Evolutionary conservation across 2,888 invertebrate species (phyloP), one percentile per base, ranked within the genome.

Genomic region (Melipona bicolor): DNA sequence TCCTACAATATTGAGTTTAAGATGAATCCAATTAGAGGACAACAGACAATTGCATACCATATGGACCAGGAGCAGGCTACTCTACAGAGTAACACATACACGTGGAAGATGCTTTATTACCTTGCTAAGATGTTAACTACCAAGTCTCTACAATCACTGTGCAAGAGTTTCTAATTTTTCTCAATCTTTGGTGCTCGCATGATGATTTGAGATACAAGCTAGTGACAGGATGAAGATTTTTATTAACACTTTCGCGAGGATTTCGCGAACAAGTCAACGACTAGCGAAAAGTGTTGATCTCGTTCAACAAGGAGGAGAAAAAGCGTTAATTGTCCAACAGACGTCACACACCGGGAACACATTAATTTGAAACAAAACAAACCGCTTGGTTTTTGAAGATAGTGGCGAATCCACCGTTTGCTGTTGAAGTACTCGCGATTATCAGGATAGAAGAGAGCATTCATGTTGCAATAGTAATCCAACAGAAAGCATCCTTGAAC

Each of bases 341-440:
- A 95, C 81, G 91, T 87, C 74, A 95, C 95, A 86, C 95, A 86
- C 52, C 61, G 95, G 90, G 93, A 89, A 92, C 91, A 92, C 91
- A 93, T 91, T 43, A 91, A 91, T 90, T 92, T 92, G 24, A 59
- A 59, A 59, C 92, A 93, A 91, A 94, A 93, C 93, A 93, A 94
- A 94, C 93, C 94, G 92, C 93, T 91, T 94, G 90, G 92, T 89
- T 91, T 91, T 75, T 92, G 93, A 87, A 93, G 93, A 92, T 90
- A 92, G 90, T 91, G 92, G 78, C 90, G 92, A 89, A 95, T 95
- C 92, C 95, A 94, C 93, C 94, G 93, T 92, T 94, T 94, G 93
- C 95, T 93, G 94, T 96, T 96, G 94, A 95, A 95, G 90, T 94
- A 94, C 94, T 97, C 97, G 94, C 97, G 96, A 88, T 91, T 94